Evolutionary conservation across 2,797 vertebrate species (phyloP).

Genomic region (Enteromius afrohamiltoni): DNA sequence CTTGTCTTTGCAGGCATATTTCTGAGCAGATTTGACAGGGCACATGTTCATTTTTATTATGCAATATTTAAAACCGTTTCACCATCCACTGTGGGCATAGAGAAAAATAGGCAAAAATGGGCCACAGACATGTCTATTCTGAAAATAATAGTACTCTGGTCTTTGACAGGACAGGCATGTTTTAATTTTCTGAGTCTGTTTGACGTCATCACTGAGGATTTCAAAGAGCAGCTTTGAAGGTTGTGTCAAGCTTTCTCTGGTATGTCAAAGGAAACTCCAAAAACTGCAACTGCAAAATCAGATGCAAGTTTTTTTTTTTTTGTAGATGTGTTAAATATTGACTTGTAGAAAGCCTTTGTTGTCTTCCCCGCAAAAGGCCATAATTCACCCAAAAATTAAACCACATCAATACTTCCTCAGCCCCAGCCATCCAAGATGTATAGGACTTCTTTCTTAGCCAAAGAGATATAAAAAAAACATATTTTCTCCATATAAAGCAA

Average conservation of each 20-base stretch:
- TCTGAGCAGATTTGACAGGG: slow-evolving; percentile 7
- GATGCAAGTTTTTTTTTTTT: not conserved
- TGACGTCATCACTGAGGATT: slow-evolving; percentile 27
- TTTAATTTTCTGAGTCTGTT: slow-evolving; percentile 10
- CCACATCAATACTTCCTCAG: too few relatives aligned
- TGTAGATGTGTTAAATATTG: slow-evolving; percentile 6
- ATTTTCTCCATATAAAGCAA: not conserved
- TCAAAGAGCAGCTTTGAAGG: slow-evolving; percentile 37
- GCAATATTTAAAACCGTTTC: slow-evolving; percentile 9
- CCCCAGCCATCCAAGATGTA: not conserved
- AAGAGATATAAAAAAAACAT: too few relatives aligned
- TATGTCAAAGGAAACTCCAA: slow-evolving; percentile 21
- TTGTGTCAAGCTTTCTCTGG: slow-evolving; percentile 34
- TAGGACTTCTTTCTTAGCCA: not conserved
- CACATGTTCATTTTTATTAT: slow-evolving; percentile 24
- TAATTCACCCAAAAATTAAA: not conserved
- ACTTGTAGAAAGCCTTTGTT: not conserved
- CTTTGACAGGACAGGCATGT: not conserved
- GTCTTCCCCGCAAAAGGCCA: not conserved
- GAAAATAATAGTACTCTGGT: slow-evolving; percentile 20
- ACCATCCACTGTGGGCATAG: not conserved
- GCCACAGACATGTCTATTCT: not conserved
- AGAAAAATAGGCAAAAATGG: not conserved
- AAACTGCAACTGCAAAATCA: slow-evolving; percentile 40
- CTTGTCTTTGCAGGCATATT: not conserved